A percentile compares a stretch with the other conserved stretches of the same genome.
Evolutionary conservation across 2,797 vertebrate species (phyloP).

Genomic region (Microctenopoma stevenorrisi): DNA sequence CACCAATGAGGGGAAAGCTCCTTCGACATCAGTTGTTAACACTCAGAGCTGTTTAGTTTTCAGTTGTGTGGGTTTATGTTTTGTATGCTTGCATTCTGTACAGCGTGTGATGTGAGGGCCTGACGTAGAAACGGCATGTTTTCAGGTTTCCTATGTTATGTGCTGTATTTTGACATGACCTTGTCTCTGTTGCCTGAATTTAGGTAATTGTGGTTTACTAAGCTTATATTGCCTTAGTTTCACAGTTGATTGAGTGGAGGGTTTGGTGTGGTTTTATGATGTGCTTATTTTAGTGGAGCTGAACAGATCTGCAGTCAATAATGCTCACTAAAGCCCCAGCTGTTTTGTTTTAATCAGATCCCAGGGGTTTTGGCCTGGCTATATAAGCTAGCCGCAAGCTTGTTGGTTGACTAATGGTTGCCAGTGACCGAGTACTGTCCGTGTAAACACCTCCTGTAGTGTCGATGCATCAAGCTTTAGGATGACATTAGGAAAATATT

Average conservation of each 20-base stretch:
- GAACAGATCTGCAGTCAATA: slow-evolving; percentile 64
- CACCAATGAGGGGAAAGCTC: background rate
- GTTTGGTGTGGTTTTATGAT: slow-evolving; percentile 35
- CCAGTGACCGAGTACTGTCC: slow-evolving; percentile 53
- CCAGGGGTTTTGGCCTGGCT: slow-evolving; percentile 61
- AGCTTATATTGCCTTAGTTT: slow-evolving; percentile 32
- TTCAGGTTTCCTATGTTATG: background rate
- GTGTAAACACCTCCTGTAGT: slow-evolving; percentile 27
- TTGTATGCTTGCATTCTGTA: background rate
- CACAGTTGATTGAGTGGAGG: slow-evolving; percentile 30
- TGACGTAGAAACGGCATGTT: slow-evolving; percentile 1
- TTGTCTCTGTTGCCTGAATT: background rate
- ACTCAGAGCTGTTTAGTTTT: background rate
- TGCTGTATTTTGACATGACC: background rate
- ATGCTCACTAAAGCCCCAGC: slow-evolving; percentile 75
- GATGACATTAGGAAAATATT: slow-evolving; percentile 25
- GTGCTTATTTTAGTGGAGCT: slow-evolving; percentile 50
- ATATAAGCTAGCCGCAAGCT: slow-evolving; percentile 43
- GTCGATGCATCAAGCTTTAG: slow-evolving; percentile 17
- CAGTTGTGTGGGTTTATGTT: background rate
- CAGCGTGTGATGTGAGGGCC: background rate
- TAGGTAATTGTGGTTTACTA: slow-evolving; percentile 3
- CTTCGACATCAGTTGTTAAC: background rate
- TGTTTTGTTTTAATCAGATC: slow-evolving; percentile 82
- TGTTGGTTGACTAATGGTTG: slow-evolving; percentile 54